Conservation (phyloP, 2,113 vertebrate species). For the Podarcis raffonei region DNA sequence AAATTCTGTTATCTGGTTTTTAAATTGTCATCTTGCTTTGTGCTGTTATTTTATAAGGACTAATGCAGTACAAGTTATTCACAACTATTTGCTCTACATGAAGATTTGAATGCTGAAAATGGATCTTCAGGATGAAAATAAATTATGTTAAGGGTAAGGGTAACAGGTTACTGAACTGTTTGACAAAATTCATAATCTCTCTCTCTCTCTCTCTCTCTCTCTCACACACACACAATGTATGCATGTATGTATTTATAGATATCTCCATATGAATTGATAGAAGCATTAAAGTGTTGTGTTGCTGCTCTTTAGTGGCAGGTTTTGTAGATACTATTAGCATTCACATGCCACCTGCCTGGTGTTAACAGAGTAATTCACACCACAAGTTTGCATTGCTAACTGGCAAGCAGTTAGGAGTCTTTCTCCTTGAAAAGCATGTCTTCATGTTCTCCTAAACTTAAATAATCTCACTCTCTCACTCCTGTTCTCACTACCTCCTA, state of each 20-base stretch:
- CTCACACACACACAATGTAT: too few species aligned
- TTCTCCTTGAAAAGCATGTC: conserved; percentile 2
- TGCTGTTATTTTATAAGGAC: too few species aligned
- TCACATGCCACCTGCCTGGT: conserved; percentile 18
- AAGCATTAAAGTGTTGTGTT: not conserved
- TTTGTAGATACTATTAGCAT: conserved; percentile 14
- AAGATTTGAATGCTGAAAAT: too few species aligned
- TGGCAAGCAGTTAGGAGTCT: conserved; percentile 10
- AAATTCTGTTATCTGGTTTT: too few species aligned
- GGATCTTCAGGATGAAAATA: too few species aligned
- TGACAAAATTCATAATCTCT: not conserved
- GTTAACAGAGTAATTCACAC: conserved; percentile 16
- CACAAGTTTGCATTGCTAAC: not conserved
- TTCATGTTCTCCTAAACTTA: not conserved
- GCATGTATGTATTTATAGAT: not conserved
- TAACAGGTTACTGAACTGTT: not conserved
- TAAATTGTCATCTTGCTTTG: too few species aligned
- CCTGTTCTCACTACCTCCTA: not conserved
- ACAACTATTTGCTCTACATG: too few species aligned
- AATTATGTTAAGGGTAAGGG: too few species aligned
- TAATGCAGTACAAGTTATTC: too few species aligned
- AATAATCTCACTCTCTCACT: not conserved
- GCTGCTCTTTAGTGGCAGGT: not conserved
- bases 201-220: too few species aligned
- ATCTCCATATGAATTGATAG: not conserved